phyloP scores from a whole-genome alignment of 2,888 invertebrate genomes.

The Didymodactylos carnosus region DNA sequence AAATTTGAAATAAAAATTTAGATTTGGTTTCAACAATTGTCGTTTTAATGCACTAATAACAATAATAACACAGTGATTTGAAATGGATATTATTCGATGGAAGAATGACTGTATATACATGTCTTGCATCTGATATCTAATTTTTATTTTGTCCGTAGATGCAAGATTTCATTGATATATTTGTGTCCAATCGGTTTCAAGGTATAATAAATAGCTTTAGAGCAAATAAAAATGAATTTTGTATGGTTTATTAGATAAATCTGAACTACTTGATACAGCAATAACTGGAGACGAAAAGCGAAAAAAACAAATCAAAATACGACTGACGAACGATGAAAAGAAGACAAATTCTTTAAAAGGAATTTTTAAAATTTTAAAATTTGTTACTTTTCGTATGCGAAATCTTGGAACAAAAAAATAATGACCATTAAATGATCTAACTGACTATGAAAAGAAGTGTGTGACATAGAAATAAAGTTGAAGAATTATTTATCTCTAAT shows the following conservation, averaged over 20 bases:
- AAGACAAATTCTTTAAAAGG: neutral
- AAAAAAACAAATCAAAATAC: neutral
- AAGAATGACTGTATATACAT: neutral
- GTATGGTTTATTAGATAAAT: neutral
- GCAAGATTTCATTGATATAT: neutral
- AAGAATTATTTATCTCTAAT: too few species aligned
- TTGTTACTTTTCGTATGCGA: too few species aligned
- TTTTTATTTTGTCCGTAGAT: neutral
- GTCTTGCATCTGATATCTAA: too few species aligned
- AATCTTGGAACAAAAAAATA: too few species aligned
- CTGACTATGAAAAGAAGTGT: too few species aligned
- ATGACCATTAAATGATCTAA: too few species aligned
- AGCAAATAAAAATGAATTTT: neutral
- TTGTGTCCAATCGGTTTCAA: neutral
- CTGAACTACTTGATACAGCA: neutral
- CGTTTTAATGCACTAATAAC: neutral
- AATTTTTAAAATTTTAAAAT: too few species aligned
- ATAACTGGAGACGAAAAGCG: neutral
- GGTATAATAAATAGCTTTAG: neutral
- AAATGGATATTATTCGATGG: slow-evolving; percentile 2
- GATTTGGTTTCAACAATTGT: slow-evolving; percentile 1
- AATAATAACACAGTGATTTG: slow-evolving; percentile 4
- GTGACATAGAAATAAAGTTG: too few species aligned
- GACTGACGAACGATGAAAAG: neutral
- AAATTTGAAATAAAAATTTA: neutral